A percentile compares a stretch with the other conserved stretches of the same genome.
Conservation (phyloP, 1,140 invertebrate species). For the Ceratina japonica region DNA sequence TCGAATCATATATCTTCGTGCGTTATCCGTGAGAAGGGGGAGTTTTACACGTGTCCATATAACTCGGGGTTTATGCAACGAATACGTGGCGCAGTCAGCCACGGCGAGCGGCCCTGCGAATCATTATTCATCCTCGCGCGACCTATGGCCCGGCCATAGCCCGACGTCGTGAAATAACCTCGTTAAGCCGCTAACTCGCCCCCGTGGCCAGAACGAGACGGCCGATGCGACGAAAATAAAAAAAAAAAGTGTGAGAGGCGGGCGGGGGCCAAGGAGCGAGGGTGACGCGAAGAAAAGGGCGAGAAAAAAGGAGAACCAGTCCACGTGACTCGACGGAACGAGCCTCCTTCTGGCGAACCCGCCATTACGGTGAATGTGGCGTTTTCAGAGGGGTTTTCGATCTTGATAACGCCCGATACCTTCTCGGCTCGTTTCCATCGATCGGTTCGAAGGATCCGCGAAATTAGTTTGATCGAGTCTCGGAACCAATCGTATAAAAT, state of each 20-base stretch:
- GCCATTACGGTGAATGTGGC: constrained; percentile 16
- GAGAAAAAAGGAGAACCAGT: constrained; percentile 2
- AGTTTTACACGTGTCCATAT: constrained; percentile 36
- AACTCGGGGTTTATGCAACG: constrained; percentile 21
- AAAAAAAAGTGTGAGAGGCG: not conserved
- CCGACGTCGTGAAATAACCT: constrained; percentile 70
- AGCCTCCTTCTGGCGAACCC: constrained; percentile 15
- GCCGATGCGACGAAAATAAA: constrained; percentile 13
- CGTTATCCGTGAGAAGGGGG: constrained; percentile 5
- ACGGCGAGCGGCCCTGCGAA: constrained; percentile 65
- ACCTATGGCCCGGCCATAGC: constrained; percentile 56
- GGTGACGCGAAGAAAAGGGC: constrained; percentile 15
- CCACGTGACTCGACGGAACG: constrained; percentile 57
- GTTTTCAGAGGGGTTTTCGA: not conserved
- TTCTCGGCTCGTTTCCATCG: too few species aligned
- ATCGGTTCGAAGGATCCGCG: too few species aligned
- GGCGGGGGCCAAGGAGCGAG: not conserved
- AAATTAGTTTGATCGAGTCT: too few species aligned
- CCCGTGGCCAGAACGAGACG: constrained; percentile 25
- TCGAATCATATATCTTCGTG: constrained; percentile 44
- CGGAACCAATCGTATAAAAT: too few species aligned
- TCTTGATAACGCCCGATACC: too few species aligned
- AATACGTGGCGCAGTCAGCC: constrained; percentile 23
- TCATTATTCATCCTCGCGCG: constrained; percentile 80
- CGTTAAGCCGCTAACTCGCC: constrained; percentile 70